These are phyloP conservation scores for Drosophila watanabei DNA, from an alignment of 1,140 invertebrate genomes.

Conservation along the genomic window DNA sequence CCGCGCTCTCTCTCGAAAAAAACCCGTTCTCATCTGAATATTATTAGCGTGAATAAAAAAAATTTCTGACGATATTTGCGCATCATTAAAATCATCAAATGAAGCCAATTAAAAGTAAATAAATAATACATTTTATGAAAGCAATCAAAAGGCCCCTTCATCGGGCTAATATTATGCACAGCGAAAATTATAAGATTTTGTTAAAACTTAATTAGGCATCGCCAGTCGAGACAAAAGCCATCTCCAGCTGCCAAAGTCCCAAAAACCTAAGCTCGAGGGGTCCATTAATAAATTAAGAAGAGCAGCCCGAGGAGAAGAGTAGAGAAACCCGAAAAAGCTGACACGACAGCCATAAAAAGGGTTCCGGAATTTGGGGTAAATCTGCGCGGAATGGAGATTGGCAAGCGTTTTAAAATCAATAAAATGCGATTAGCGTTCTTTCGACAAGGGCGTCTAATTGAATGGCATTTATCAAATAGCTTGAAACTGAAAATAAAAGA, in stretches of 20 bases:
- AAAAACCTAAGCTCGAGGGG: constrained; percentile 59
- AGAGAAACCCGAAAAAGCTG: constrained; percentile 29
- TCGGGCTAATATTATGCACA: constrained; percentile 65
- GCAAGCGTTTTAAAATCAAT: constrained; percentile 65
- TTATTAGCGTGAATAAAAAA: constrained; percentile 81
- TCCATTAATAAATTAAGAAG: constrained; percentile 77
- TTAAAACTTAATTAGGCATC: constrained; percentile 79
- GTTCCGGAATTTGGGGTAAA: constrained; percentile 44
- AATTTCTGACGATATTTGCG: constrained; percentile 77
- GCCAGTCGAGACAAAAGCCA: constrained; percentile 45
- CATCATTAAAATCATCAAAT: constrained; percentile 83
- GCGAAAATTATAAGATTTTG: constrained; percentile 77
- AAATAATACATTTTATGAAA: constrained; percentile 83
- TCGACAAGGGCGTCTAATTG: constrained; percentile 49
- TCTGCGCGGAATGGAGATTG: constrained; percentile 51
- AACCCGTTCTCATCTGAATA: constrained; percentile 73
- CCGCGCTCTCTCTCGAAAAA: constrained; percentile 23
- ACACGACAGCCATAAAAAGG: constrained; percentile 38
- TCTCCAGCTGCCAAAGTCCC: not conserved
- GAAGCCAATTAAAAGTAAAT: constrained; percentile 83
- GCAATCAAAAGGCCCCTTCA: constrained; percentile 63
- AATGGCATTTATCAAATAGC: constrained; percentile 35
- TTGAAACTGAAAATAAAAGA: not conserved
- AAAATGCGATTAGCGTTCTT: constrained; percentile 59
- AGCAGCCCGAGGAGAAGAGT: constrained; percentile 36